These are phyloP conservation scores for Alca torda DNA, from an alignment of 2,797 vertebrate genomes.

Conservation along the genomic window DNA sequence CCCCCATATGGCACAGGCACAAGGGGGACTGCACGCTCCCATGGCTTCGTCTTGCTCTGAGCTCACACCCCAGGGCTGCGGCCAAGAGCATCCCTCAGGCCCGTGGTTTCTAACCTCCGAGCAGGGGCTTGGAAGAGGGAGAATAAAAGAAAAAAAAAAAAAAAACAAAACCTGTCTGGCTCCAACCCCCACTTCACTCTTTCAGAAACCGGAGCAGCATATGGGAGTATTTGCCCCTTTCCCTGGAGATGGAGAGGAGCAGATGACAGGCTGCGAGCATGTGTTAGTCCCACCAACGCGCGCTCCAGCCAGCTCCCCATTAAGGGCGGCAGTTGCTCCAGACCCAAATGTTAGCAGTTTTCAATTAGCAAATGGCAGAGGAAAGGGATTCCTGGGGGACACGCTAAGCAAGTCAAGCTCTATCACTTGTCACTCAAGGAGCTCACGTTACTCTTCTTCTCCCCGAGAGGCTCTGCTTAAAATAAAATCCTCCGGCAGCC, in stretches of 20 bases:
- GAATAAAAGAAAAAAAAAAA: slow-evolving; percentile 69
- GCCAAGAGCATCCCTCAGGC: background rate
- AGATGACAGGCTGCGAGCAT: slow-evolving; percentile 52
- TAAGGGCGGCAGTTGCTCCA: slow-evolving; percentile 41
- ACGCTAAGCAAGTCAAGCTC: slow-evolving; percentile 33
- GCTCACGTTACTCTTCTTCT: slow-evolving; percentile 40
- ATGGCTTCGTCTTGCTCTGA: background rate
- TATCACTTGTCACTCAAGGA: slow-evolving; percentile 49
- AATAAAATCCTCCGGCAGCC: slow-evolving; percentile 19
- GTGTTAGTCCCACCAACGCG: slow-evolving; percentile 34
- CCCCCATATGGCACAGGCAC: fast-evolving
- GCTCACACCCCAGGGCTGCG: background rate
- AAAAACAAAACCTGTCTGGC: background rate
- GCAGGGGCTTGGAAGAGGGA: slow-evolving; percentile 49
- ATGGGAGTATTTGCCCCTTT: slow-evolving; percentile 56
- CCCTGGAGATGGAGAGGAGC: slow-evolving; percentile 40
- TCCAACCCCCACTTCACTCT: slow-evolving; percentile 35
- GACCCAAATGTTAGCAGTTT: slow-evolving; percentile 56
- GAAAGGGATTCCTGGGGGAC: slow-evolving; percentile 54
- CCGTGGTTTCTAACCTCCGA: background rate
- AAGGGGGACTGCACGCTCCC: fast-evolving
- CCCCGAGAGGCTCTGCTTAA: background rate
- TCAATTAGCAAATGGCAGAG: slow-evolving; percentile 67
- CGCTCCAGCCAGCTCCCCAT: slow-evolving; percentile 36
- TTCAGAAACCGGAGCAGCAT: slow-evolving; percentile 35